Evolutionary conservation across 1,140 invertebrate genomes (phyloP).

Genomic region (Drosophila mojavensis): DNA sequence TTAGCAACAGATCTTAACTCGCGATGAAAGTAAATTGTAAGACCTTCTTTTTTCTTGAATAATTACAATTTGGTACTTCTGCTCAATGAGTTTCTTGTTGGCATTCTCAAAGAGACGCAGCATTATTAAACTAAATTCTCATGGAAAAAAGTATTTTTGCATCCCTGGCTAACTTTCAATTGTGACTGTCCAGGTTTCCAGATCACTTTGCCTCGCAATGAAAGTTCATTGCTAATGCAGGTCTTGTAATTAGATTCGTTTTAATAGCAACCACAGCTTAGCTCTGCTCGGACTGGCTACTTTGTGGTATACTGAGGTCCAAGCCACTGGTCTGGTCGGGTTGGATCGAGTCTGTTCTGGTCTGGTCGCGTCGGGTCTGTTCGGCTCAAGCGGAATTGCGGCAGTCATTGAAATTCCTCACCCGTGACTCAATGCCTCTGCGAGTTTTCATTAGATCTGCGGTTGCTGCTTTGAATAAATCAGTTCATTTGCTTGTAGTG

Average conservation of each 20-base stretch:
- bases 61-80: no score
- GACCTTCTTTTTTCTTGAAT: no score
- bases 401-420: constrained; percentile 27
- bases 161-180: no score
- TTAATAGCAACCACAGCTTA: not conserved
- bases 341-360: not conserved
- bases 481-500: constrained; percentile 4
- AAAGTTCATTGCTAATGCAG: not conserved
- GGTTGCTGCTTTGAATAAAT: constrained; percentile 33
- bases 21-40: no score
- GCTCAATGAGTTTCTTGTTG: no score
- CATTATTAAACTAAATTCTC: no score
- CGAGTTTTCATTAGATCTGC: not conserved
- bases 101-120: no score
- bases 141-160: no score
- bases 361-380: not conserved
- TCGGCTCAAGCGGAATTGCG: not conserved
- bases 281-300: not conserved
- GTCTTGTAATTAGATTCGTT: constrained; percentile 1
- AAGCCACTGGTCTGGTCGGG: not conserved
- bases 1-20: no score
- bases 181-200: no score
- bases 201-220: no score
- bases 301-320: not conserved
- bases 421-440: constrained; percentile 14